phyloP scores from a whole-genome alignment of 2,888 invertebrate species.

The Pandemis corylana region DNA sequence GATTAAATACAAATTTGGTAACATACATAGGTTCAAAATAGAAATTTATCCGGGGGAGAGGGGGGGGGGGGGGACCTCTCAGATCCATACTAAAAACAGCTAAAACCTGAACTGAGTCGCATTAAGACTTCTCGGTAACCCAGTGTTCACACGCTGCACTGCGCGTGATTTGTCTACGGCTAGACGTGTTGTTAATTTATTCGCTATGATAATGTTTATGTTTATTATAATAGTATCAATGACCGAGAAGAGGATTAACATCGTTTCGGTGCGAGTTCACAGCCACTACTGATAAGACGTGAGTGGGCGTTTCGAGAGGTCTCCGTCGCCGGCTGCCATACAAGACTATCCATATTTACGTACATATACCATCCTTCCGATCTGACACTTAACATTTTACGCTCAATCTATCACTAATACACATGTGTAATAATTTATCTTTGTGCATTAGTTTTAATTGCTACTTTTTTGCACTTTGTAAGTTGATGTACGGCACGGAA shows the following conservation, averaged over 20 bases:
- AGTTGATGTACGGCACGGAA: too few species aligned
- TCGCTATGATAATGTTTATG: slow-evolving; percentile 39
- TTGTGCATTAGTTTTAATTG: not conserved
- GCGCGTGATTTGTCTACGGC: slow-evolving; percentile 36
- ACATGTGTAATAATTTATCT: not conserved
- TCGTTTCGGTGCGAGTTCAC: slow-evolving; percentile 38
- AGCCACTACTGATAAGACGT: slow-evolving; percentile 34
- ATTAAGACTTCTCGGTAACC: too few species aligned
- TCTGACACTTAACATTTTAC: not conserved
- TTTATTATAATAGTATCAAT: slow-evolving; percentile 37
- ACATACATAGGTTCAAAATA: too few species aligned
- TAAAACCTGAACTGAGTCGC: too few species aligned
- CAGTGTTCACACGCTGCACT: slow-evolving; percentile 11
- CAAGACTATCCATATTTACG: slow-evolving; percentile 6
- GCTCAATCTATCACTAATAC: not conserved
- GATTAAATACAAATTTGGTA: too few species aligned
- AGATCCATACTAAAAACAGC: too few species aligned
- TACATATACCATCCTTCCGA: not conserved
- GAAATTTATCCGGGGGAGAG: too few species aligned
- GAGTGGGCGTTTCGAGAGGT: slow-evolving; percentile 32
- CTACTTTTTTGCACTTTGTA: too few species aligned
- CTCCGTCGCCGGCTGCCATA: slow-evolving; percentile 20
- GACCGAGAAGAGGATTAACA: slow-evolving; percentile 39
- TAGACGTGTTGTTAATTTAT: slow-evolving; percentile 34
- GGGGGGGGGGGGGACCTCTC: too few species aligned